Base-by-base conservation (phyloP, 2,113 vertebrate species). In the Laticauda colubrina region DNA sequence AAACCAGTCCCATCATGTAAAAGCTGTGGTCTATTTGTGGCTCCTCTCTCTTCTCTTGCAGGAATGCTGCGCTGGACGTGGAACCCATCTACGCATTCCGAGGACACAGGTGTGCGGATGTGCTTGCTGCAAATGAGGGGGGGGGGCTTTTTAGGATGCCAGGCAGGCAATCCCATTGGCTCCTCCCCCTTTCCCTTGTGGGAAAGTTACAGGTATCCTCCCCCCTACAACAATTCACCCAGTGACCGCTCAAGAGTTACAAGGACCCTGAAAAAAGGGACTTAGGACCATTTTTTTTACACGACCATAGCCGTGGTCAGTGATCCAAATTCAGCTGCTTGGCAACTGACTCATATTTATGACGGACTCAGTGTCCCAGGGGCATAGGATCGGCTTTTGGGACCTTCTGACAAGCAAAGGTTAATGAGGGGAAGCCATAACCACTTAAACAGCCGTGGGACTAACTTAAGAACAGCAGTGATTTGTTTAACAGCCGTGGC, bases 11-110 rank as follows among this genome's bases (percentile, higher is more conserved):
- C 2, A 11, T 61, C 23, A 3, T n/a, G 12, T 69, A 2, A 69
- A 64, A 14, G 26, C 11, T 5, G 14, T 4, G 26, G 61, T 61
- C 26, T 54, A 29, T 2, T 1, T 0, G 0, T 2, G 1, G 4
- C 14, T n/a, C 24, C 56, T 24, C 87, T 94, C 43, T 11, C 4
- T 55, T 87, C 24, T n/a, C 88, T 94, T 34, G 1, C 93, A 99
- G 98, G 96, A 99, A 98, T 0, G 98, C 98, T 0, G 98, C 98
- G 0, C 94, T 99, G 95, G 99, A 99, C 0, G 98, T 99, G 93
- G 99, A 99, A 51, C 99, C 99, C 3, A 98, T 99, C 95, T 99
- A 99, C 0, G 99, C 99, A 1, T 99, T 99, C 94, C 97, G 99
- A 90, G 99, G 98, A 15, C 99, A 99, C 97, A 98, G 98, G 99